Evolutionary conservation across 2,113 vertebrate species (phyloP).

Genomic region (Alaudala cheleensis): DNA sequence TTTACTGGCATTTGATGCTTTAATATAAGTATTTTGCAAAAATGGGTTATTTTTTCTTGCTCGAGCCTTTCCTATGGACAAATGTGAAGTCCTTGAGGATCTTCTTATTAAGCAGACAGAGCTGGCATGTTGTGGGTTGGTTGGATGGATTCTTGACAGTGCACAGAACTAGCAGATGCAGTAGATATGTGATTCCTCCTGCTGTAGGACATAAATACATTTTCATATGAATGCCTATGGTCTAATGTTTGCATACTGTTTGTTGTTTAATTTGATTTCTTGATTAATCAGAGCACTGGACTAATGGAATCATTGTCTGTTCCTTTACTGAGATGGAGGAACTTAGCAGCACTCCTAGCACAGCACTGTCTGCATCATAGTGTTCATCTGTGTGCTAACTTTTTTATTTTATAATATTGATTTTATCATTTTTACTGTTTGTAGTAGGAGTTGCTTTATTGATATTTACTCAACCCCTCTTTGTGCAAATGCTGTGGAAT

Average conservation of each 20-base stretch:
- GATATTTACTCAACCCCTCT: slow-evolving; percentile 75
- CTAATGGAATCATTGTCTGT: background rate
- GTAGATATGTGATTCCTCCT: background rate
- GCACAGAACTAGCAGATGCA: background rate
- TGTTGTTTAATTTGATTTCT: background rate
- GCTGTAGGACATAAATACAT: background rate
- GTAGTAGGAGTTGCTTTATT: slow-evolving; percentile 70
- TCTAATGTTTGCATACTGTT: background rate
- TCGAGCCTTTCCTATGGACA: background rate
- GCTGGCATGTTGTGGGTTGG: background rate
- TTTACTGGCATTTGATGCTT: slow-evolving; percentile 35
- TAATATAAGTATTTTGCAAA: slow-evolving; percentile 12
- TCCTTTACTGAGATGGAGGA: background rate
- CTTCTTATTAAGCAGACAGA: background rate
- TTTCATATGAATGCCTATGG: background rate
- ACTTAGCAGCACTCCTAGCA: background rate
- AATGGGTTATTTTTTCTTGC: slow-evolving; percentile 21
- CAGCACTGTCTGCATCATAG: slow-evolving; percentile 30
- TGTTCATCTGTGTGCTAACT: slow-evolving; percentile 73
- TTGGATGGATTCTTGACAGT: background rate
- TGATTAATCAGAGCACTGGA: background rate
- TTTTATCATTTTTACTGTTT: slow-evolving; percentile 80
- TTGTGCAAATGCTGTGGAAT: slow-evolving; percentile 66
- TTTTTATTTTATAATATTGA: slow-evolving; percentile 80
- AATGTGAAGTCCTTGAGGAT: background rate